Conservation (phyloP, 2,113 vertebrate species). For the Hirundichthys speculiger region DNA sequence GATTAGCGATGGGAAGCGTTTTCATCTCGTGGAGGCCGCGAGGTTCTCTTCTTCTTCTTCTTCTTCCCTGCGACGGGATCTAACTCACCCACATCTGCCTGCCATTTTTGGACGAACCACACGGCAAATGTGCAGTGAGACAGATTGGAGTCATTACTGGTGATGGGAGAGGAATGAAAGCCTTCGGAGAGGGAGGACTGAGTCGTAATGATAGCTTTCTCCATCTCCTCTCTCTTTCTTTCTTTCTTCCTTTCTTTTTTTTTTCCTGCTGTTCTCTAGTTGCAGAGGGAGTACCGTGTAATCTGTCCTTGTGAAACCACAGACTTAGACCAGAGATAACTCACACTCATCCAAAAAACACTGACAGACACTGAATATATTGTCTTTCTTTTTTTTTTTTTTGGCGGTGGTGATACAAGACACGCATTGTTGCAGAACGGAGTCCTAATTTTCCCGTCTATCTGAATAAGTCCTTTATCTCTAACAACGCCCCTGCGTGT, state of each 20-base stretch:
- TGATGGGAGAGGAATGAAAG: slow-evolving; percentile 64
- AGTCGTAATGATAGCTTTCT: slow-evolving; percentile 47
- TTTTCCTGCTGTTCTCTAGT: slow-evolving; percentile 6
- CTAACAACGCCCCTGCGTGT: not conserved
- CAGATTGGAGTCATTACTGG: slow-evolving; percentile 68
- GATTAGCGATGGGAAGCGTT: slow-evolving; percentile 30
- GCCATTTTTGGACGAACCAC: slow-evolving; percentile 55
- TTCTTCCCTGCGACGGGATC: slow-evolving; percentile 28
- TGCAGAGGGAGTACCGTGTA: slow-evolving; percentile 20
- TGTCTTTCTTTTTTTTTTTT: not conserved
- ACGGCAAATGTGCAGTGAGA: slow-evolving; percentile 43
- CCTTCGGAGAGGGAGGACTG: slow-evolving; percentile 13
- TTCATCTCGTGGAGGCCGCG: not conserved
- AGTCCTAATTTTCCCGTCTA: not conserved
- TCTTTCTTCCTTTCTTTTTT: not conserved
- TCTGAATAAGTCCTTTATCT: slow-evolving; percentile 21
- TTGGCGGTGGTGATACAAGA: slow-evolving; percentile 2
- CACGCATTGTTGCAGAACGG: not conserved
- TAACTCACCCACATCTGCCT: slow-evolving; percentile 47
- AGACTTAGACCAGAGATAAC: slow-evolving; percentile 36
- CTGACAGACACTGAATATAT: slow-evolving; percentile 5
- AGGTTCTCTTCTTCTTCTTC: slow-evolving; percentile 1
- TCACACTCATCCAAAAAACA: slow-evolving; percentile 20
- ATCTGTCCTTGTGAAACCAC: slow-evolving; percentile 42
- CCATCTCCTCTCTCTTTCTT: slow-evolving; percentile 16